Conservation (phyloP, 2,797 vertebrate species). For the Spinus pinus region DNA sequence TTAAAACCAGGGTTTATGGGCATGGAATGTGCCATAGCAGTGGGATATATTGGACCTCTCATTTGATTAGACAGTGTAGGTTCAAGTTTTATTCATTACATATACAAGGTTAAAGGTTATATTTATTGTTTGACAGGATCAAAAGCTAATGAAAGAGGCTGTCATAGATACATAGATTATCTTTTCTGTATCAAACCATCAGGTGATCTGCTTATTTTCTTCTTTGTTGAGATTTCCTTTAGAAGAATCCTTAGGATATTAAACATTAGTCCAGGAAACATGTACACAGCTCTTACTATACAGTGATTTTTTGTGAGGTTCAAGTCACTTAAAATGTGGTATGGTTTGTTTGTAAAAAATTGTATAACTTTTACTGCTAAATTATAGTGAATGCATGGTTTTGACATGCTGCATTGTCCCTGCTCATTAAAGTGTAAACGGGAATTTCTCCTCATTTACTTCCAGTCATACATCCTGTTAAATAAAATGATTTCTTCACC, state of each 20-base stretch:
- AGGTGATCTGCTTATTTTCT: conserved; percentile 67
- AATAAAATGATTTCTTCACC: conserved; percentile 66
- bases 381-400: conserved; percentile 14
- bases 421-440: conserved; percentile 68
- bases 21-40: background rate
- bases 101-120: conserved; percentile 51
- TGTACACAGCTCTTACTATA: background rate
- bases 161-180: conserved; percentile 61
- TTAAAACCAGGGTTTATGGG: background rate
- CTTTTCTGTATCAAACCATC: conserved; percentile 41
- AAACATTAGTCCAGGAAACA: background rate
- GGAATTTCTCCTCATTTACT: conserved; percentile 66
- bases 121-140: conserved; percentile 67
- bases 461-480: conserved; percentile 59
- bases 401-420: conserved; percentile 75
- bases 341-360: conserved; percentile 28
- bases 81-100: conserved; percentile 59
- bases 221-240: conserved; percentile 40
- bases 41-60: conserved; percentile 13
- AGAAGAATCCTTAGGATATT: background rate
- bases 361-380: conserved; percentile 32
- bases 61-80: conserved; percentile 29
- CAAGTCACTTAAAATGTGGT: background rate
- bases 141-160: conserved; percentile 62
- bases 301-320: background rate